These are phyloP conservation scores for Osmerus mordax DNA, from an alignment of 2,113 vertebrate genomes.

Conservation along the genomic window DNA sequence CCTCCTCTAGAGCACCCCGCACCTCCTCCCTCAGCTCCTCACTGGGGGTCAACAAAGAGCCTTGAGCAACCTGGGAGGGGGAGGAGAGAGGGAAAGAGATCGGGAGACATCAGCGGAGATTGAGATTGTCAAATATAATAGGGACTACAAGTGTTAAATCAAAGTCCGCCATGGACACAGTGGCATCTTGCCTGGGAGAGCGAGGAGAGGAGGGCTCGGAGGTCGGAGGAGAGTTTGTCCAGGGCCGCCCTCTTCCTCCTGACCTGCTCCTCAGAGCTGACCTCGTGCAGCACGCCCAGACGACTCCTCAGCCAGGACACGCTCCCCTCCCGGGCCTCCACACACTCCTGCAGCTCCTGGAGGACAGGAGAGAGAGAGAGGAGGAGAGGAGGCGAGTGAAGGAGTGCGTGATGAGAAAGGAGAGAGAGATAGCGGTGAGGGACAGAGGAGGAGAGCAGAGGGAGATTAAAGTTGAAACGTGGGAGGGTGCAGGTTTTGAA, in stretches of 20 bases:
- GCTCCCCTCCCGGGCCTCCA: constrained; percentile 73
- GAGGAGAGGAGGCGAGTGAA: not conserved
- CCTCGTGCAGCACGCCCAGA: constrained; percentile 72
- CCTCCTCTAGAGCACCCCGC: constrained; percentile 76
- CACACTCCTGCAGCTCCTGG: constrained; percentile 75
- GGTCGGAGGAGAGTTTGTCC: constrained; percentile 76
- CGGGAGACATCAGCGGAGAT: not conserved
- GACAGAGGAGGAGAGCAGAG: too few relatives aligned
- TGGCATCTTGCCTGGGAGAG: constrained; percentile 78
- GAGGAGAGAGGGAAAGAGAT: not conserved
- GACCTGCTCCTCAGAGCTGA: constrained; percentile 80
- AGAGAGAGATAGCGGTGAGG: not conserved
- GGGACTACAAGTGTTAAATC: not conserved
- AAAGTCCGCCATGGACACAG: not conserved
- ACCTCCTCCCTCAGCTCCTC: constrained; percentile 82
- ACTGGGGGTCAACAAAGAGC: constrained; percentile 74
- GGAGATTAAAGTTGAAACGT: too few relatives aligned
- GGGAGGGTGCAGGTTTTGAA: too few relatives aligned
- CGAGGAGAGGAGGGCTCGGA: constrained; percentile 73
- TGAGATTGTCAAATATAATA: not conserved
- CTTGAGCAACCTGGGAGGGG: constrained; percentile 72
- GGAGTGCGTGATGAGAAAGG: not conserved
- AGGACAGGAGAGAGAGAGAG: not conserved
- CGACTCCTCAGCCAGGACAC: constrained; percentile 84
- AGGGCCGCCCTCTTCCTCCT: constrained; percentile 78